Base-by-base conservation (phyloP, 2,888 invertebrate species). In the Myathropa florea region DNA sequence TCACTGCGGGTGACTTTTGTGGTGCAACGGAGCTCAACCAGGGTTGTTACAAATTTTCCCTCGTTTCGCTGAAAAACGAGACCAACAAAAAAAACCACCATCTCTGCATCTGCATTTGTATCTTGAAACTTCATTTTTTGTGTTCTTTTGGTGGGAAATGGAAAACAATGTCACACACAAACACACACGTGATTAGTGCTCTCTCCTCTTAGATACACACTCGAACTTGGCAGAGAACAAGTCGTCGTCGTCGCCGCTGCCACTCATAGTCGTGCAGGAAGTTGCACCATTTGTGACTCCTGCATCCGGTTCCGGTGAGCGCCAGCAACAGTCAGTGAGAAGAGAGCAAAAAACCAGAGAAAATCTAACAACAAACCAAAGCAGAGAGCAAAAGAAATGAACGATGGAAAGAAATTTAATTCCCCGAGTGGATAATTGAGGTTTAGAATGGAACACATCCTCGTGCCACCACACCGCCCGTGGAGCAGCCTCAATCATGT, bases 381-480 rank as follows among this genome's bases (percentile, higher is more conserved):
- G 6, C 9, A 23, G 23, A 53, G 21, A 55, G 10, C 21, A 7
- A 55, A 23, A 53, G 59, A 24, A 59, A 36, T n/a, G 4, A 14
- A n/a, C 39, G 39, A 39, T 39, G n/a, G 39, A 39, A 46, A 46
- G 46, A 46, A 28, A 76, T 26, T 65, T 59, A 60, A 76, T 60
- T 59, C 59, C 18, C 28, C 18, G 60, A 61, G 61, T 59, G 59
- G 61, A 61, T 77, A 77, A 77, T 77, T 76, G 68, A 63, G 53
- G 68, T 70, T 61, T 63, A 55, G 68, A 68, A 28, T 68, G 68
- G 18, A 36, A 63, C 77, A 23, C 55, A 14, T 63, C 36, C 12
- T 33, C 9, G 30, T 10, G 30, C 30, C 33, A n/a, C 28, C 60
- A 12, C 14, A 12, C 14, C 39, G 4, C 39, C 39, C n/a, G 28